Conservation (phyloP, 2,888 invertebrate genomes). For the Furcula furcula region DNA sequence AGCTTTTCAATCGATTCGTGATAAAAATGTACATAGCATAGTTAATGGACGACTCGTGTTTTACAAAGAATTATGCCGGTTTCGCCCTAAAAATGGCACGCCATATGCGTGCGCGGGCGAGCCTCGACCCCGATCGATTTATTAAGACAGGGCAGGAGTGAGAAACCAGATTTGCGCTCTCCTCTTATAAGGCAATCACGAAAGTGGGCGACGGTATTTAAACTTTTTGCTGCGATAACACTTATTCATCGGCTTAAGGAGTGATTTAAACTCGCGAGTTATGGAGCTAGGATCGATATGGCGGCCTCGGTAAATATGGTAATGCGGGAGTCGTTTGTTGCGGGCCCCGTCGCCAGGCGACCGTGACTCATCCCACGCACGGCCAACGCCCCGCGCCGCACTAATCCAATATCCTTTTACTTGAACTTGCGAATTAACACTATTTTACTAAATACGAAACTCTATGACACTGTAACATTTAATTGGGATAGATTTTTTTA, state of each 20-base stretch:
- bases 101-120: constrained; percentile 18
- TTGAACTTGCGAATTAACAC: constrained; percentile 9
- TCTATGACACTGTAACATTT: too few species aligned
- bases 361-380: constrained; percentile 54
- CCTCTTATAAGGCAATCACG: constrained; percentile 52
- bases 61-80: constrained; percentile 34
- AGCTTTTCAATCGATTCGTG: constrained; percentile 30
- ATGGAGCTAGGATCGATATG: constrained; percentile 54
- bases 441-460: too few species aligned
- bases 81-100: constrained; percentile 42
- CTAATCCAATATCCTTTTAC: constrained; percentile 13
- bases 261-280: constrained; percentile 36
- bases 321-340: constrained; percentile 53
- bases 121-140: constrained; percentile 39
- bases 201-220: constrained; percentile 48
- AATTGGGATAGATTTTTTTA: too few species aligned
- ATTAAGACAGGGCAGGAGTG: constrained; percentile 39
- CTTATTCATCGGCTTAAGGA: constrained; percentile 33
- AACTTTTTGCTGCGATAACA: constrained; percentile 48
- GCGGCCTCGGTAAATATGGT: constrained; percentile 61
- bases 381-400: constrained; percentile 24
- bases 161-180: constrained; percentile 45
- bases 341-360: constrained; percentile 48
- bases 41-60: constrained; percentile 29
- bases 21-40: constrained; percentile 33